These are phyloP conservation scores for Lithophane ornitopus DNA, from an alignment of 2,888 invertebrate genomes.

Conservation along the genomic window DNA sequence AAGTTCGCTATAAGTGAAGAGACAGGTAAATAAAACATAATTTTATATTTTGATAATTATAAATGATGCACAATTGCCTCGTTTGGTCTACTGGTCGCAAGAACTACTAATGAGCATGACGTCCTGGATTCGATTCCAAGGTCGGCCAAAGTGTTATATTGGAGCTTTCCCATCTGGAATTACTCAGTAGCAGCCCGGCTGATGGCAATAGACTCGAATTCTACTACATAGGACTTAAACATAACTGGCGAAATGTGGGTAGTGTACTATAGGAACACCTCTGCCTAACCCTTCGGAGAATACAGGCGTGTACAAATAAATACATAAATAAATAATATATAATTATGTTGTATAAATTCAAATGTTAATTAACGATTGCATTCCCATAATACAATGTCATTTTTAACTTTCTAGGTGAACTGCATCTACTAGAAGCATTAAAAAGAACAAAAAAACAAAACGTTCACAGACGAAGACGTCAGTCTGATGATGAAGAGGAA, in stretches of 20 bases:
- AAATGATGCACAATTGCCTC: neutral
- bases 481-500: constrained; percentile 83
- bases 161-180: neutral
- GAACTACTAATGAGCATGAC: neutral
- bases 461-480: constrained; percentile 86
- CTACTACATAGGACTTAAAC: neutral
- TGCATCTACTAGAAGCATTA: constrained; percentile 91
- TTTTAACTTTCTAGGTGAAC: constrained; percentile 88
- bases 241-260: neutral
- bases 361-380: neutral
- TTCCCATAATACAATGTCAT: neutral
- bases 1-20: constrained; percentile 94
- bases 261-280: neutral
- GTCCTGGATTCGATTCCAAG: neutral
- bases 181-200: neutral
- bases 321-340: neutral
- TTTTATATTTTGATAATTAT: neutral
- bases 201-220: neutral
- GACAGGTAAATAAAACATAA: constrained; percentile 89
- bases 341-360: neutral
- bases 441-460: constrained; percentile 86
- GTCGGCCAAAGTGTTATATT: neutral
- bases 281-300: neutral
- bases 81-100: neutral
- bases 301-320: neutral